Percentiles rank a stretch among this genome's conserved stretches.
phyloP scores from a whole-genome alignment of 2,888 invertebrate genomes.

The Malacosoma neustria region DNA sequence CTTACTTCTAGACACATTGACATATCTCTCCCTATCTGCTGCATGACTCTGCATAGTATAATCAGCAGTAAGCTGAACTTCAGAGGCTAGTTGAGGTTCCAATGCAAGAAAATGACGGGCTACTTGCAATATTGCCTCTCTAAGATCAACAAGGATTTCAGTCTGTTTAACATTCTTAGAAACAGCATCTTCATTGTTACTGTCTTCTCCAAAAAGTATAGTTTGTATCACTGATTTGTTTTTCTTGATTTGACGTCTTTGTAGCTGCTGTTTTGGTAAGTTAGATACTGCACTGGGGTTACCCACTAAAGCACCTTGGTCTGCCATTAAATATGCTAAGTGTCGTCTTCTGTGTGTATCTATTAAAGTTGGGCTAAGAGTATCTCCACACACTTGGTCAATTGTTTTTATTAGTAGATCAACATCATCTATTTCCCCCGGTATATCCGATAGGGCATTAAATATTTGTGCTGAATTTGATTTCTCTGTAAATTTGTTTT shows the following conservation, averaged over 20 bases:
- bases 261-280: constrained; percentile 94
- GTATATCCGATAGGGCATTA: constrained; percentile 96
- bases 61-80: constrained; percentile 90
- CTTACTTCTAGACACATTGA: constrained; percentile 92
- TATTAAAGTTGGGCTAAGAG: constrained; percentile 87
- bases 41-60: constrained; percentile 97
- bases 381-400: constrained; percentile 82
- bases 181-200: constrained; percentile 86
- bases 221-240: constrained; percentile 93
- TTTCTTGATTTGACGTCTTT: constrained; percentile 90
- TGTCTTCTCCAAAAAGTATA: constrained; percentile 88
- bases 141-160: constrained; percentile 96
- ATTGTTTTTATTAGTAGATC: constrained; percentile 87
- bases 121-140: constrained; percentile 94
- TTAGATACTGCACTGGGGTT: constrained; percentile 93
- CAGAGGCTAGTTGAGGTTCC: constrained; percentile 88
- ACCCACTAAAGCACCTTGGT: constrained; percentile 93
- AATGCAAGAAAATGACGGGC: constrained; percentile 96
- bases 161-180: constrained; percentile 99
- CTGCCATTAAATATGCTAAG: constrained; percentile 96
- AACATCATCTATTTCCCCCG: constrained; percentile 94
- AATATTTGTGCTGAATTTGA: constrained; percentile 99
- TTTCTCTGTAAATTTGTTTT: constrained; percentile 83
- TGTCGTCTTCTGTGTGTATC: constrained; percentile 94
- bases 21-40: constrained; percentile 94